Base-by-base conservation (phyloP, 1,140 invertebrate genomes). In the Limonius californicus region DNA sequence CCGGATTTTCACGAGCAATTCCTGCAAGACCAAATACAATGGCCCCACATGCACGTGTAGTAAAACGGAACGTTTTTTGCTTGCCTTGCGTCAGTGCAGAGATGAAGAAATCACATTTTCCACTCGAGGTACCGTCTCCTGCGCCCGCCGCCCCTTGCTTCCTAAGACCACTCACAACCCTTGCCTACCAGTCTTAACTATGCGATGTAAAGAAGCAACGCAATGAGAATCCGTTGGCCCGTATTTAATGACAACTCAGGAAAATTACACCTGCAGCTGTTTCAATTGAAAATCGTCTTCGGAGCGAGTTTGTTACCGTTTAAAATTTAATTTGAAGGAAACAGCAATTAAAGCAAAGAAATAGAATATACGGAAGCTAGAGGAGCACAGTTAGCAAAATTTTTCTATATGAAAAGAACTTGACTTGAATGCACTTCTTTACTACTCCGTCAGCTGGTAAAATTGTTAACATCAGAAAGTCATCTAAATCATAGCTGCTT, bases 51-150 rank as follows among this genome's bases (percentile, higher is more conserved):
- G 14, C 14, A 50, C 45, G 45, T 50, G 45, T 45, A 45, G n/a
- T n/a, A n/a, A n/a, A n/a, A 45, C 43, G 8, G 11, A 6, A 39
- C n/a, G 19, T 18, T 50, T 50, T 50, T 23, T 32, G 21, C 54
- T 23, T 55, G 27, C 54, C 15, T 12, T 55, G 54, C 54, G 18
- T 23, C 4, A 32, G 14, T 27, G 20, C 42, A 39, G 66, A 73
- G 71, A 74, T 74, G 73, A 74, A 74, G 73, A 74, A 74, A 74
- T 74, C 71, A 74, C 73, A 74, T 74, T 74, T 74, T 74, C 73
- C 70, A 74, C 71, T 73, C 70, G 65, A 70, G 68, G 70, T 73
- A 65, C 58, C 66, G 39, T 55, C 53, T 32, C 53, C 14, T 15
- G 30, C 58, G 59, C 59, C 65, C 59, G 61, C 54, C 32, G 59